A percentile compares a stretch with the other conserved stretches of the same genome.
These are phyloP conservation scores for Hemibagrus guttatus DNA, from an alignment of 2,797 vertebrate species.

Conservation along the genomic window DNA sequence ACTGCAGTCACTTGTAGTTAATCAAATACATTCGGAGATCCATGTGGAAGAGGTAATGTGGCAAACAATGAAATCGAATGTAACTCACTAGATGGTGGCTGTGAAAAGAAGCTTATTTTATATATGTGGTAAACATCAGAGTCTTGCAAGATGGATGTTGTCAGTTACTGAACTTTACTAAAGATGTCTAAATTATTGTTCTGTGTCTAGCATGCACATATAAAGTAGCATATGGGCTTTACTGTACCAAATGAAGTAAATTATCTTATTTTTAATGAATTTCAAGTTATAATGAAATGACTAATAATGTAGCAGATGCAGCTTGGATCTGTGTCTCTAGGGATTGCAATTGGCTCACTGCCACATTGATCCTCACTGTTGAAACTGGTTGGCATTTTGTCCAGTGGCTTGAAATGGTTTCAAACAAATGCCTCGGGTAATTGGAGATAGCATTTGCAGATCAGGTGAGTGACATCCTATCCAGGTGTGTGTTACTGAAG, in stretches of 20 bases:
- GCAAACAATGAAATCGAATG: constrained; percentile 27
- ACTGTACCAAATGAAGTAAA: not conserved
- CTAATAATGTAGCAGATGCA: not conserved
- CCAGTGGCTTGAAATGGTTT: constrained; percentile 66
- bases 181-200: not conserved
- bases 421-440: constrained; percentile 72
- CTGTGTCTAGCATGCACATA: not conserved
- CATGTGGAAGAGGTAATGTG: constrained; percentile 43
- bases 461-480: constrained; percentile 75
- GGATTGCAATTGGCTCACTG: not conserved
- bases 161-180: not conserved
- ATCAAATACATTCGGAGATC: constrained; percentile 29
- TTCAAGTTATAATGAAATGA: not conserved
- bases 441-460: constrained; percentile 72
- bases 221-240: not conserved
- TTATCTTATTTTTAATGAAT: not conserved
- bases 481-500: constrained; percentile 60
- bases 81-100: not conserved
- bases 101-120: not conserved
- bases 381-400: constrained; percentile 45
- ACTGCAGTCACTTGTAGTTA: constrained; percentile 15
- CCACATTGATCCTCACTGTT: constrained; percentile 9
- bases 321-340: constrained; percentile 7
- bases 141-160: not conserved
- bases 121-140: not conserved